Conservation (phyloP, 2,113 vertebrate genomes). For the Labeo catla region DNA sequence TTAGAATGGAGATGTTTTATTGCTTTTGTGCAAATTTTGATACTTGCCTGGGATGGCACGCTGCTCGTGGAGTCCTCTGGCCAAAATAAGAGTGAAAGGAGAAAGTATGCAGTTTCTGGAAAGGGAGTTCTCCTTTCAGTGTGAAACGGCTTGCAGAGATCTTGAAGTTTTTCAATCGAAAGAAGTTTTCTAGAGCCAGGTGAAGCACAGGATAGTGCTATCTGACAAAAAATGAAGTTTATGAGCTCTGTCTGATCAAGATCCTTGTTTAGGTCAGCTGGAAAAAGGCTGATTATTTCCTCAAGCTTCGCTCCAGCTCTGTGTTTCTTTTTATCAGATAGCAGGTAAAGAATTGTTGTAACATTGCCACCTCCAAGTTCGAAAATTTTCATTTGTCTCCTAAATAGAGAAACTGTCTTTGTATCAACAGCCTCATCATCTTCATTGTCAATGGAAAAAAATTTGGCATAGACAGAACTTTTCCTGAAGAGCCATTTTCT, state of each 20-base stretch:
- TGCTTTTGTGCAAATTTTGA: no score
- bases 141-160: conserved; percentile 70
- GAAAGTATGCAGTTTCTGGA: conserved; percentile 74
- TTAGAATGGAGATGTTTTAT: no score
- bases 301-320: conserved; percentile 62
- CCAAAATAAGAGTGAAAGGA: conserved; percentile 79
- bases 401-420: conserved; percentile 50
- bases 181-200: conserved; percentile 57
- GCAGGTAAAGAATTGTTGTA: conserved; percentile 76
- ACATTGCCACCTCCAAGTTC: conserved; percentile 76
- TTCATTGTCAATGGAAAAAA: conserved; percentile 66
- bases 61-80: conserved; percentile 73
- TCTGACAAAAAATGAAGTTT: conserved; percentile 10
- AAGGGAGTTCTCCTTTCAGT: conserved; percentile 59
- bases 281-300: conserved; percentile 63
- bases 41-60: conserved; percentile 31
- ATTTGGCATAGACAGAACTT: conserved; percentile 70
- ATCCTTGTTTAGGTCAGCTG: conserved; percentile 67
- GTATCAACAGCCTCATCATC: neutral
- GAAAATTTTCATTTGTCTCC: conserved; percentile 76
- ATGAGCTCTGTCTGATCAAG: conserved; percentile 28
- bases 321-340: conserved; percentile 65
- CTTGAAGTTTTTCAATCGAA: conserved; percentile 66
- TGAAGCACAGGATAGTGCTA: neutral
- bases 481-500: conserved; percentile 71